Base-by-base conservation (phyloP, 2,888 invertebrate species). In the Synanthedon andrenaeformis region DNA sequence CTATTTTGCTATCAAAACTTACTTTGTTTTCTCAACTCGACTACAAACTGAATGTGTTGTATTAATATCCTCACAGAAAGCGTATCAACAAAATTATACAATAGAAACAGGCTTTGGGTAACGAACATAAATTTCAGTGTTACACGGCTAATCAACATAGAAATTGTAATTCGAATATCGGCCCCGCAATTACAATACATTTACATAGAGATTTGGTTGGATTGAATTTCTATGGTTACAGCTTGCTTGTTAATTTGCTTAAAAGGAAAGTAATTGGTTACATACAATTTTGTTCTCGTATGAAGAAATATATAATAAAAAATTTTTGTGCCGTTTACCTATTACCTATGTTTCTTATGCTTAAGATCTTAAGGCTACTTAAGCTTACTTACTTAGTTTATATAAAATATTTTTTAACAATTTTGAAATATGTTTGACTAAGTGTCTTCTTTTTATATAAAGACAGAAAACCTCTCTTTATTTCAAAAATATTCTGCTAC, bases 141-240 rank as follows among this genome's bases (percentile, higher is more conserved):
- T 67, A 76, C 74, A 78, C 64, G 69, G 66, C 76, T 75, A 78
- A 79, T 78, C 77, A 78, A 78, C 76, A 77, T 76, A 75, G 78
- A 77, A 74, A 77, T 75, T 76, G 74, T 77, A 79, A 79, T 77
- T 76, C 75, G 79, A 80, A 81, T 82, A 82, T 83, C 76, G 76
- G 74, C 68, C 64, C 67, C 66, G 66, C 76, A 76, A 83, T 84
- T 82, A 83, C 80, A 84, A 82, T 79, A 79, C 76, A 84, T 85
- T 85, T 79, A 76, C 83, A 82, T 83, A 81, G 73, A 81, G 76
- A 83, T 85, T 82, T 81, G 79, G 81, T 72, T 65, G 70, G 77
- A 82, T 83, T 83, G 78, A 81, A 82, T 79, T 77, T 78, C 75
- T 71, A 75, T 72, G 65, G 71, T 71, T 63, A 74, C 70, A 76